Percentiles rank a stretch among this genome's conserved stretches.
Evolutionary conservation across 1,140 invertebrate genomes (phyloP).

Genomic region (Conus betulinus): DNA sequence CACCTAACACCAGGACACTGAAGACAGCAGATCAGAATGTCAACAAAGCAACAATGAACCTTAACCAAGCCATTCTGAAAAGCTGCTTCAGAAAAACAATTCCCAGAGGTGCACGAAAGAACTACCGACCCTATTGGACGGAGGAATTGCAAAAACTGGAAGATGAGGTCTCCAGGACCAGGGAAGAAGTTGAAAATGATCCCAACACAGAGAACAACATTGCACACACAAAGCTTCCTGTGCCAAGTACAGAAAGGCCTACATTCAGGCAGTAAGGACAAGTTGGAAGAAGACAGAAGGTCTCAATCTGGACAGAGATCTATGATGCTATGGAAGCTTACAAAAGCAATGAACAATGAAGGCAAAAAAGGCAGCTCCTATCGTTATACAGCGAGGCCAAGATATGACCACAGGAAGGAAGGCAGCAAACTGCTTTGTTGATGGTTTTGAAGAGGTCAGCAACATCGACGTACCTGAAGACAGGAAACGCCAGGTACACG

Average conservation of each 20-base stretch:
- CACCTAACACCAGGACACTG: not conserved
- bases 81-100: conserved; percentile 23
- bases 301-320: conserved; percentile 24
- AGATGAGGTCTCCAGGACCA: conserved; percentile 28
- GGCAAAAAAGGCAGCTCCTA: conserved; percentile 1
- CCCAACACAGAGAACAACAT: too few relatives aligned
- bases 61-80: conserved; percentile 24
- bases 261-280: not conserved
- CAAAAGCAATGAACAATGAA: not conserved
- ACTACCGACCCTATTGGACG: conserved; percentile 43
- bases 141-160: conserved; percentile 35
- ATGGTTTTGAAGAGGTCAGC: too few relatives aligned
- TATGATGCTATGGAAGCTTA: not conserved
- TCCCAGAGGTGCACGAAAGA: conserved; percentile 23
- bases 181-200: conserved; percentile 5
- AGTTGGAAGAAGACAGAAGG: conserved; percentile 21
- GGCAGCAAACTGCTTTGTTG: too few relatives aligned
- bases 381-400: not conserved
- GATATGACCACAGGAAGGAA: too few relatives aligned
- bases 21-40: conserved; percentile 10
- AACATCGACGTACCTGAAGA: too few relatives aligned
- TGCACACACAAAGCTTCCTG: conserved; percentile 5
- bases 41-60: conserved; percentile 1
- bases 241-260: conserved; percentile 30
- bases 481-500: too few relatives aligned